Evolutionary conservation across 1,140 invertebrate species (phyloP).

Genomic region (Drosophila chauvacae): DNA sequence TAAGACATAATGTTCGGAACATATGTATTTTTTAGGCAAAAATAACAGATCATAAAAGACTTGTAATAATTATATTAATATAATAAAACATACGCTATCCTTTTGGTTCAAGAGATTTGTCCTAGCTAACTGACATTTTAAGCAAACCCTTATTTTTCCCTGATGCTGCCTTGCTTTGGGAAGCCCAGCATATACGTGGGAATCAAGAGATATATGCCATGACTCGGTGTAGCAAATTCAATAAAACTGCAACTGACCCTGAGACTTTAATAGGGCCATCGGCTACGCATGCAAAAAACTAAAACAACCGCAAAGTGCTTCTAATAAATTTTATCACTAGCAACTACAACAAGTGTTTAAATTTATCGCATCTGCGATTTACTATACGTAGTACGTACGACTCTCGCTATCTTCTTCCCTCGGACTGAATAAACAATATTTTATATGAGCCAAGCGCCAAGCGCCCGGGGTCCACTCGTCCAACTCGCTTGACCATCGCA

Average conservation of each 20-base stretch:
- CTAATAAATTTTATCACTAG: slow-evolving; percentile 77
- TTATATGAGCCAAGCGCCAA: slow-evolving; percentile 61
- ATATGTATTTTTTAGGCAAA: neutral
- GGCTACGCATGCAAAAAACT: slow-evolving; percentile 68
- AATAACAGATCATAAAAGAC: neutral
- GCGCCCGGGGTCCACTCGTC: slow-evolving; percentile 50
- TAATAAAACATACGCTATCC: no score
- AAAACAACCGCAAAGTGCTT: slow-evolving; percentile 77
- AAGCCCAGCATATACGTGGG: no score
- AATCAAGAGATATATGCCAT: slow-evolving; percentile 1
- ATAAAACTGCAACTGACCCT: slow-evolving; percentile 59
- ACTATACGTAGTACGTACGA: slow-evolving; percentile 3
- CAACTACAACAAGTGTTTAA: slow-evolving; percentile 82
- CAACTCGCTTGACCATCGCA: slow-evolving; percentile 53
- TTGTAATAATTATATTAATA: neutral
- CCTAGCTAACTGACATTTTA: neutral
- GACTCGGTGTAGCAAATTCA: slow-evolving; percentile 62
- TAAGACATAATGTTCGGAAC: neutral
- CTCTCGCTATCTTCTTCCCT: slow-evolving; percentile 11
- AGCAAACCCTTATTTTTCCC: neutral
- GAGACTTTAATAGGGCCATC: slow-evolving; percentile 46
- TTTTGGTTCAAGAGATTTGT: neutral
- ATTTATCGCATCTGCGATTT: slow-evolving; percentile 77
- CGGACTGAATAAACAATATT: slow-evolving; percentile 71
- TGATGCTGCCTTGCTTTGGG: neutral